A percentile compares a stretch with the other conserved stretches of the same genome.
Evolutionary conservation across 2,113 vertebrate species (phyloP).

Genomic region (Platysternon megacephalum): DNA sequence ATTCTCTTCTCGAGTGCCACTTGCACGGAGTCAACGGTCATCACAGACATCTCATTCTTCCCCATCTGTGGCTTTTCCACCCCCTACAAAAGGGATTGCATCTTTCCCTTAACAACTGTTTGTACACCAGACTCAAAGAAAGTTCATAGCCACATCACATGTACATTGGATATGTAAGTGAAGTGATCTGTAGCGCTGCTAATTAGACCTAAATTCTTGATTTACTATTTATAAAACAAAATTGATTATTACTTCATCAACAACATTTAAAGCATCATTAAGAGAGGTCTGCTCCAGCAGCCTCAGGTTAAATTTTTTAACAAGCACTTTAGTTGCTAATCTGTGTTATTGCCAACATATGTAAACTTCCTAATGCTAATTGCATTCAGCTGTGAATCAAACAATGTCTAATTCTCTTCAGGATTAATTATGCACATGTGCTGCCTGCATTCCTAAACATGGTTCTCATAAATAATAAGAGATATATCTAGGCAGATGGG

Average conservation of each 20-base stretch:
- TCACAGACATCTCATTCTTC: conserved; percentile 50
- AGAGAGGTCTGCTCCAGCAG: conserved; percentile 90
- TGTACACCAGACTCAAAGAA: conserved; percentile 73
- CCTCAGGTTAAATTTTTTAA: conserved; percentile 96
- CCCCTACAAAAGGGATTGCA: conserved; percentile 39
- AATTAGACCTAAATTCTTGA: conserved; percentile 91
- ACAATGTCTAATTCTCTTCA: conserved; percentile 98
- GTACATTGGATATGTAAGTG: conserved; percentile 81
- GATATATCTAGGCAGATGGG: conserved; percentile 91
- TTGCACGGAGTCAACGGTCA: conserved; percentile 22
- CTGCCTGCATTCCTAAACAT: conserved; percentile 93
- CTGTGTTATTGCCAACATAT: conserved; percentile 91
- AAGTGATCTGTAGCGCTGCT: conserved; percentile 87
- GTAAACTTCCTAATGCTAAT: conserved; percentile 95
- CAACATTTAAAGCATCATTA: conserved; percentile 96
- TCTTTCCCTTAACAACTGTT: conserved; percentile 75
- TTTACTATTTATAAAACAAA: conserved; percentile 92
- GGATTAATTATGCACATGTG: conserved; percentile 98
- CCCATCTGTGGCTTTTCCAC: not conserved
- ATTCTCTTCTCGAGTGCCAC: conserved; percentile 29
- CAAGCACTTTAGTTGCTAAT: conserved; percentile 92
- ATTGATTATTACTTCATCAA: conserved; percentile 96
- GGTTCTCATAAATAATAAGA: conserved; percentile 96
- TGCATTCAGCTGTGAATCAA: conserved; percentile 97
- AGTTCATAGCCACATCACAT: conserved; percentile 78